Evolutionary conservation across 2,888 invertebrate species (phyloP), one percentile per base, ranked within the genome.

Genomic region (Pycnomerus fuliginosus): DNA sequence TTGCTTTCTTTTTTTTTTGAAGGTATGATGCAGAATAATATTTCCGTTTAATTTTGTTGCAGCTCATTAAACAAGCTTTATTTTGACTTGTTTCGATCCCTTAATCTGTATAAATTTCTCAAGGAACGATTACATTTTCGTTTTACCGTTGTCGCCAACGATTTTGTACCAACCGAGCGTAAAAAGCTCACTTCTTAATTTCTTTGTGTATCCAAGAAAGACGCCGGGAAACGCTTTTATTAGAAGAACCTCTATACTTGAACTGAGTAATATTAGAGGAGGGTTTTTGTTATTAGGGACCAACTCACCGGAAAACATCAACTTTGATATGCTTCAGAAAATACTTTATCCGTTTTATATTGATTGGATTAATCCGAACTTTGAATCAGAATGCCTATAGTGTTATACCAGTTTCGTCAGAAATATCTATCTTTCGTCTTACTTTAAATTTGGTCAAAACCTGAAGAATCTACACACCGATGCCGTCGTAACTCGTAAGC

Each of bases 71-170:
- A 14, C 31, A 2, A 3, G 12, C 5, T 8, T 5, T 31, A 31
- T 16, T 31, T 31, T 14, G 15, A 31, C 31, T 31, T 31, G 12
- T 31, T 31, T 14, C n/a, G 50, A 41, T 42, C 30, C 49, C 46
- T 51, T 50, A 54, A 56, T 53, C 56, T 56, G 56, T 56, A 31
- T 31, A 15, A 31, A 31, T 31, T 31, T 16, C 16, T 16, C 31
- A n/a, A 15, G 3, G 15, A 15, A 31, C 31, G 31, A 31, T 31
- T 16, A 16, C 31, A 16, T 16, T 16, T 16, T 31, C 31, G 31
- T 16, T 11, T 3, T 16, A 16, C 16, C 17, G 27, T 41, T 33
- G 34, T 34, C 33, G 24, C 27, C 41, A 16, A 12, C 41, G 34
- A 41, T 41, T 41, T 25, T 16, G 11, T 15, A 34, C 14, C 28